These are phyloP conservation scores for Platerodrilus igneus DNA, from an alignment of 2,888 invertebrate species.

Conservation along the genomic window DNA sequence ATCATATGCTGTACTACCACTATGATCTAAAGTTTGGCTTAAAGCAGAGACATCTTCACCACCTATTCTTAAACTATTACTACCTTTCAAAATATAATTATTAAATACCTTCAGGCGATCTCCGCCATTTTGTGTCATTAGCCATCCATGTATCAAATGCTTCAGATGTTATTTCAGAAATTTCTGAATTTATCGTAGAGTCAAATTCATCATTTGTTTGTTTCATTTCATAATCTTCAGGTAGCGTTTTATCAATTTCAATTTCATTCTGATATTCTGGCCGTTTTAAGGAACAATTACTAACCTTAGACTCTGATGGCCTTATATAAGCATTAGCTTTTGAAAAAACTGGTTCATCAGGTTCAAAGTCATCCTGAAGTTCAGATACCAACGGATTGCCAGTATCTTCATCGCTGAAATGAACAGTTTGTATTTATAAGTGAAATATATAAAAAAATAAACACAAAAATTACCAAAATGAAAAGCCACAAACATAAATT, in stretches of 20 bases:
- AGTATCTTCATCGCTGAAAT: slow-evolving; percentile 61
- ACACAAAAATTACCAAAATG: too few relatives aligned
- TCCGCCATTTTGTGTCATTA: slow-evolving; percentile 63
- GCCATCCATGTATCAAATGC: slow-evolving; percentile 60
- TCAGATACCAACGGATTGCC: slow-evolving; percentile 78
- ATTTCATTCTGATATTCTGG: slow-evolving; percentile 38
- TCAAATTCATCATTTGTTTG: slow-evolving; percentile 48
- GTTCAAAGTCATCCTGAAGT: slow-evolving; percentile 79
- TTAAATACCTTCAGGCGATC: slow-evolving; percentile 66
- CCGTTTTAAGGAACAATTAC: slow-evolving; percentile 35
- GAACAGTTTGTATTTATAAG: neutral
- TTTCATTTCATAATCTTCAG: slow-evolving; percentile 47
- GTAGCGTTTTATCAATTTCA: slow-evolving; percentile 36
- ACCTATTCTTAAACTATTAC: slow-evolving; percentile 30
- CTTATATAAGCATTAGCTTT: slow-evolving; percentile 31
- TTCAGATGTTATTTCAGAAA: slow-evolving; percentile 48
- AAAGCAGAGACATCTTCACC: slow-evolving; percentile 49
- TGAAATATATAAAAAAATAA: too few relatives aligned
- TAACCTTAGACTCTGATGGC: slow-evolving; percentile 11
- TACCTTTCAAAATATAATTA: neutral
- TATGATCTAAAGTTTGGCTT: slow-evolving; percentile 50
- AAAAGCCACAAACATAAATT: too few relatives aligned
- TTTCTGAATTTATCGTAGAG: slow-evolving; percentile 48
- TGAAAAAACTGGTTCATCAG: slow-evolving; percentile 55
- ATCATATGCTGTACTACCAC: slow-evolving; percentile 50